These are phyloP conservation scores for Drosophila nannoptera DNA, from an alignment of 1,140 invertebrate genomes.

Conservation along the genomic window DNA sequence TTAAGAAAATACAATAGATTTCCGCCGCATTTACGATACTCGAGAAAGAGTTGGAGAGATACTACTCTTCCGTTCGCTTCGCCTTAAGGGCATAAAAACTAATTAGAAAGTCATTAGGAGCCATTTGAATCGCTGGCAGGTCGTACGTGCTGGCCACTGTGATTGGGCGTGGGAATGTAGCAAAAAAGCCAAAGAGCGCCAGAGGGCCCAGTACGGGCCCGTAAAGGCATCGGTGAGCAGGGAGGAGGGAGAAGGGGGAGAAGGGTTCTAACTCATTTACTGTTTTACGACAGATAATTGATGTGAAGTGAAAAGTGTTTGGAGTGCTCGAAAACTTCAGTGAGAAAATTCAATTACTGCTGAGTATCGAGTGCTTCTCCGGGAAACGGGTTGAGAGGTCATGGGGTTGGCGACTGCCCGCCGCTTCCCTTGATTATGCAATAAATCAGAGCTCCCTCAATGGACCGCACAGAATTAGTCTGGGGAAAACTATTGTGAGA, in stretches of 20 bases:
- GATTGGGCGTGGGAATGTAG: slow-evolving; percentile 49
- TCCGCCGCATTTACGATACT: too few species aligned
- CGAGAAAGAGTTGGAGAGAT: too few species aligned
- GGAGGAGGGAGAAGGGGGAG: not conserved
- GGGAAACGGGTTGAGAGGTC: slow-evolving; percentile 12
- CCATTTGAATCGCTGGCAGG: slow-evolving; percentile 26
- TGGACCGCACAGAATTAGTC: slow-evolving; percentile 17
- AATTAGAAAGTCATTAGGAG: slow-evolving; percentile 73
- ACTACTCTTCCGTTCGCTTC: not conserved
- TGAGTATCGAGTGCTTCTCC: slow-evolving; percentile 22
- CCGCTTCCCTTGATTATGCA: slow-evolving; percentile 23
- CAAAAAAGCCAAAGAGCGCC: slow-evolving; percentile 23
- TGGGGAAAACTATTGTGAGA: slow-evolving; percentile 10
- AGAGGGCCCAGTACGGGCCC: not conserved
- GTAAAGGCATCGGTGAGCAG: not conserved
- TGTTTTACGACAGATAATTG: slow-evolving; percentile 41
- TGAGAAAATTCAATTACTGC: slow-evolving; percentile 49
- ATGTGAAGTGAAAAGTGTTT: slow-evolving; percentile 31
- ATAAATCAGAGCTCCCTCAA: slow-evolving; percentile 48
- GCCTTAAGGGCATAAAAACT: slow-evolving; percentile 45
- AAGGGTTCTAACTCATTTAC: slow-evolving; percentile 15
- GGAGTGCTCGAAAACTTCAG: slow-evolving; percentile 15
- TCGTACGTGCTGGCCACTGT: slow-evolving; percentile 42
- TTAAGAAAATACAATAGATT: too few species aligned
- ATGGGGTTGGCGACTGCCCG: not conserved